phyloP scores from a whole-genome alignment of 1,140 invertebrate genomes.

The Leucophenga varia region DNA sequence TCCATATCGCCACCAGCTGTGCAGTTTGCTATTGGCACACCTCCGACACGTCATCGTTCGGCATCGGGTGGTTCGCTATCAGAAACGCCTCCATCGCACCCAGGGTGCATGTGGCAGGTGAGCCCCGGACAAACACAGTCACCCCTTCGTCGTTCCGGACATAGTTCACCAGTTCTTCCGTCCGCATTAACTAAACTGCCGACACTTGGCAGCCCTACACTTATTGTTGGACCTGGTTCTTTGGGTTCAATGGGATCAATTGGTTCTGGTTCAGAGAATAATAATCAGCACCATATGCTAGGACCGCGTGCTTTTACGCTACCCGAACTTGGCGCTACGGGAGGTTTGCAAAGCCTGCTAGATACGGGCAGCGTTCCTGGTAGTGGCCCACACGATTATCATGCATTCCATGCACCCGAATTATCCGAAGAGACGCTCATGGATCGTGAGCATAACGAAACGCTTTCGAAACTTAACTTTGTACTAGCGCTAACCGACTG shows the following conservation, averaged over 20 bases:
- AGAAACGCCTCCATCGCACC: conserved; percentile 70
- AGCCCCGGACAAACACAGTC: conserved; percentile 65
- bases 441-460: conserved; percentile 92
- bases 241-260: conserved; percentile 58
- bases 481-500: conserved; percentile 88
- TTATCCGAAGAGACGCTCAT: conserved; percentile 93
- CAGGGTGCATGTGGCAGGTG: conserved; percentile 78
- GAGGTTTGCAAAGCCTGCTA: conserved; percentile 63
- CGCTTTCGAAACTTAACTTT: conserved; percentile 90
- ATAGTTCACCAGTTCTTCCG: conserved; percentile 71
- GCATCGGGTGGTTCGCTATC: conserved; percentile 67
- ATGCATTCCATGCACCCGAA: conserved; percentile 80
- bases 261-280: conserved; percentile 44
- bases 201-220: conserved; percentile 60
- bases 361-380: conserved; percentile 57
- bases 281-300: conserved; percentile 64
- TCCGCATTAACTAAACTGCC: conserved; percentile 64
- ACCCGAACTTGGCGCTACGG: conserved; percentile 73
- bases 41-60: conserved; percentile 69
- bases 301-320: conserved; percentile 73
- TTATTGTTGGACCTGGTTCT: conserved; percentile 60
- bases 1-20: conserved; percentile 88
- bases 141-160: conserved; percentile 71
- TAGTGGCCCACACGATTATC: conserved; percentile 62
- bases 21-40: conserved; percentile 88